Percentiles rank a stretch among this genome's conserved stretches.
phyloP scores from a whole-genome alignment of 2,888 invertebrate genomes.

The Drosophila pegasa region DNA sequence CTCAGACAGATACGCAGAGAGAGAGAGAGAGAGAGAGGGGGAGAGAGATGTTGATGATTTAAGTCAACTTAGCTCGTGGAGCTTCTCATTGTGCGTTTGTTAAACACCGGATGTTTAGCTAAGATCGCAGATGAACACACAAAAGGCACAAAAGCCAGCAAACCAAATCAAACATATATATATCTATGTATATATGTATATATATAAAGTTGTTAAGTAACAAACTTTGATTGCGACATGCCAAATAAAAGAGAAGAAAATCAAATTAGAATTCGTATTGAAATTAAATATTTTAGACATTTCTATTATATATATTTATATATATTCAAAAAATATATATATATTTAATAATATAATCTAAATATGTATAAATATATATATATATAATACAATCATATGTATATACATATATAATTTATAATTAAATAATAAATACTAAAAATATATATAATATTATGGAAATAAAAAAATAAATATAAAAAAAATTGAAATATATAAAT shows the following conservation, averaged over 20 bases:
- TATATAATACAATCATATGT: too few relatives aligned
- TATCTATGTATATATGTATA: not conserved
- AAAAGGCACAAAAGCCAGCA: conserved; percentile 20
- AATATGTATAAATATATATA: too few relatives aligned
- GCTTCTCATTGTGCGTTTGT: conserved; percentile 70
- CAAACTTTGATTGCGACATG: not conserved
- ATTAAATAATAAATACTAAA: too few relatives aligned
- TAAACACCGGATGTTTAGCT: conserved; percentile 74
- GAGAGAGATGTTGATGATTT: conserved; percentile 62
- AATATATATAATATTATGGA: too few relatives aligned
- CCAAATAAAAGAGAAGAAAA: not conserved
- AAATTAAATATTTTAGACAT: not conserved
- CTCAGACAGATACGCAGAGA: not conserved
- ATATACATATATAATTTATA: too few relatives aligned
- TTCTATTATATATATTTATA: too few relatives aligned
- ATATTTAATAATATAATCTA: too few relatives aligned
- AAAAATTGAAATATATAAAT: too few relatives aligned
- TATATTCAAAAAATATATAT: too few relatives aligned
- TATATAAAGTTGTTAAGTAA: conserved; percentile 4
- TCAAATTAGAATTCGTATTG: not conserved
- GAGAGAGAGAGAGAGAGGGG: not conserved
- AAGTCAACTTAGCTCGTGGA: conserved; percentile 64
- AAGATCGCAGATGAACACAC: conserved; percentile 48
- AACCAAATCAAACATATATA: not conserved
- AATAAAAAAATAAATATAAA: too few relatives aligned